Percentiles rank a stretch among this genome's conserved stretches.
These are phyloP conservation scores for Botia almorhae DNA, from an alignment of 2,797 vertebrate genomes.

Conservation along the genomic window DNA sequence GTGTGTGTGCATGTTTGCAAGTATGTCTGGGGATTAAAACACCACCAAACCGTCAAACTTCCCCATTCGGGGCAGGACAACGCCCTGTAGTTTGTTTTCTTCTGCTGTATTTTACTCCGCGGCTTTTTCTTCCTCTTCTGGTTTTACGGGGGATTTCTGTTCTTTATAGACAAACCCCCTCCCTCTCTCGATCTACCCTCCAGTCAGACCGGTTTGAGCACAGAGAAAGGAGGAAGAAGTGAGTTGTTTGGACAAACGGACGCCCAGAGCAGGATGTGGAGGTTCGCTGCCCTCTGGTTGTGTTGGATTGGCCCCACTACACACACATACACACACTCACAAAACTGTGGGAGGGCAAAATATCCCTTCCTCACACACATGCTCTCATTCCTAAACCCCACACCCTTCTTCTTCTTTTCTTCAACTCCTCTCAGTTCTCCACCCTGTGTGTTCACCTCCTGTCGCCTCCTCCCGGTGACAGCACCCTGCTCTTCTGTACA, in stretches of 20 bases:
- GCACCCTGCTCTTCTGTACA: conserved; percentile 39
- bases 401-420: conserved; percentile 67
- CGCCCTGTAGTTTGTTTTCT: conserved; percentile 61
- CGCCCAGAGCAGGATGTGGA: conserved; percentile 81
- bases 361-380: conserved; percentile 76
- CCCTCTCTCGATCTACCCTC: conserved; percentile 61
- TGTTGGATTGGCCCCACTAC: conserved; percentile 74
- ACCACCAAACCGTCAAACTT: conserved; percentile 49
- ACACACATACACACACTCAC: conserved; percentile 63
- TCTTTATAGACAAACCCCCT: conserved; percentile 50
- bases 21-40: conserved; percentile 45
- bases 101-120: conserved; percentile 55
- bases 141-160: conserved; percentile 58
- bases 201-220: conserved; percentile 68
- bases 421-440: conserved; percentile 67
- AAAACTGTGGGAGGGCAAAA: conserved; percentile 78
- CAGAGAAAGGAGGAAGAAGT: conserved; percentile 58
- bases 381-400: conserved; percentile 61
- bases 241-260: conserved; percentile 79
- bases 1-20: background rate
- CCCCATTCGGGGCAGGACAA: conserved; percentile 53
- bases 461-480: conserved; percentile 52
- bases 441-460: conserved; percentile 62
- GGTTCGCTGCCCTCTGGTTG: conserved; percentile 80
- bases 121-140: conserved; percentile 57